phyloP scores from a whole-genome alignment of 2,113 vertebrate species.

The Leucopternis melanops region DNA sequence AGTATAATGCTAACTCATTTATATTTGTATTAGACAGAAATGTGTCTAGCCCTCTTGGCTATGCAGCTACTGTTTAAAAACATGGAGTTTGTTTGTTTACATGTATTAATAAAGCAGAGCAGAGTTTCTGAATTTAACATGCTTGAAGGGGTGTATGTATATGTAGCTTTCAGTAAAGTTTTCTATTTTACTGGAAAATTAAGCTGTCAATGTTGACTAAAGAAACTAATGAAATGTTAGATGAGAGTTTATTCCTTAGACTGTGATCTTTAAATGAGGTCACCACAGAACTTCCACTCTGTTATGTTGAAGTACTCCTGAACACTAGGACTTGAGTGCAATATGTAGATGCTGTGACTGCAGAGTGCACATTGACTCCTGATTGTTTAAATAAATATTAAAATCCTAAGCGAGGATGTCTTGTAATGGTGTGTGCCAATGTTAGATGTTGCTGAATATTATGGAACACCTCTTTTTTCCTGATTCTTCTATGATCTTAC shows the following conservation, averaged over 20 bases:
- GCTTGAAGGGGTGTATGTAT: neutral
- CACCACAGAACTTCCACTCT: neutral
- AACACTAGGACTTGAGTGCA: neutral
- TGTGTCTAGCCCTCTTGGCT: neutral
- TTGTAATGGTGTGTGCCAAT: neutral
- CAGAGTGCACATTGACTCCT: neutral
- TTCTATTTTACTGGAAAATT: neutral
- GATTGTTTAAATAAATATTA: neutral
- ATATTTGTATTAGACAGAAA: neutral
- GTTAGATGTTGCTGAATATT: neutral
- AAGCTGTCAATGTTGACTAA: neutral
- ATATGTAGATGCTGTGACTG: neutral
- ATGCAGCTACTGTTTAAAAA: neutral
- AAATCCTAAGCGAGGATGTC: neutral
- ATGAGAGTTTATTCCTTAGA: neutral
- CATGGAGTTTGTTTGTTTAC: neutral
- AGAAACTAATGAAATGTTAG: neutral
- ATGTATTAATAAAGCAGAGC: neutral
- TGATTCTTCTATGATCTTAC: neutral
- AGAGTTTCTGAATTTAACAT: neutral
- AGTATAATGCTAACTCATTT: neutral
- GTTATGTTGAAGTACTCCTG: neutral
- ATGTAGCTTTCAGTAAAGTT: neutral
- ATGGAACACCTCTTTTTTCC: neutral
- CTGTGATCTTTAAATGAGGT: neutral